Evolutionary conservation across 2,888 invertebrate species (phyloP).

Genomic region (Bugula neritina): DNA sequence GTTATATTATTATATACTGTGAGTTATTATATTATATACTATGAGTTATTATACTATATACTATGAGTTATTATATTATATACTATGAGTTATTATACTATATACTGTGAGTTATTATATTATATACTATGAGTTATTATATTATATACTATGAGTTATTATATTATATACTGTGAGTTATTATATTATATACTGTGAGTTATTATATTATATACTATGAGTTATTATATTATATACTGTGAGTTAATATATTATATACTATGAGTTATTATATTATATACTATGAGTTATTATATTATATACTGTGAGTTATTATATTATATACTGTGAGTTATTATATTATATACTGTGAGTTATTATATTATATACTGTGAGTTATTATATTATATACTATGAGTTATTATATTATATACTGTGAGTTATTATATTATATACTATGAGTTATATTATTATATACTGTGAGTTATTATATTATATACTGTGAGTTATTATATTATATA

Average conservation of each 20-base stretch:
- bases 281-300: background rate
- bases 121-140: background rate
- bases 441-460: background rate
- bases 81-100: too few relatives aligned
- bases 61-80: background rate
- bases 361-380: background rate
- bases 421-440: background rate
- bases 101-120: too few relatives aligned
- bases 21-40: background rate
- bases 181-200: background rate
- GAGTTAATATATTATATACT: too few relatives aligned
- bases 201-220: background rate
- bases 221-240: background rate
- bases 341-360: background rate
- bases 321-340: too few relatives aligned
- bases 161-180: too few relatives aligned
- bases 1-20: background rate
- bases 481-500: background rate
- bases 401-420: too few relatives aligned
- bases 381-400: too few relatives aligned
- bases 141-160: background rate
- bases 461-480: background rate
- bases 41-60: background rate
- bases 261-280: background rate
- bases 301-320: background rate